Base-by-base conservation (phyloP, 53 echinoderm and acorn worm species). In the Astropecten irregularis region DNA sequence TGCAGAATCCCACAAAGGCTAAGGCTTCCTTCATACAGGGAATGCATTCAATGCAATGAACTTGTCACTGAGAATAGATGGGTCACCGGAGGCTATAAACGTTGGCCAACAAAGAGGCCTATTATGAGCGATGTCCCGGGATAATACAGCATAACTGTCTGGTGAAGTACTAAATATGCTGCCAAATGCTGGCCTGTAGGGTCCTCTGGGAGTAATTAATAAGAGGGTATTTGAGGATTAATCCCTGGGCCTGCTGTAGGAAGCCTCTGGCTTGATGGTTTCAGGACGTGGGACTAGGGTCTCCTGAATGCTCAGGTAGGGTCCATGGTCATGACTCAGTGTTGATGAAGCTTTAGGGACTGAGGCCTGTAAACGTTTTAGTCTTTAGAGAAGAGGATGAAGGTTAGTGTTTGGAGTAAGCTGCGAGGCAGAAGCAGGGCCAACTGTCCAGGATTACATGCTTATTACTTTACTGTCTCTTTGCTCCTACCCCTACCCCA, bases 121-220 rank as follows among this genome's bases (percentile, higher is more conserved):
- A 71, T 71, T 71, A 51, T 34, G 20, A 50, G 52, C 31, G 16
- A 32, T 8, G 1, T 52, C 71, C 51, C 29, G 21, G 49, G 52
- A 58, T 9, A 30, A 11, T 23, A 9, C n/a, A 35, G n/a, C 33
- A 30, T 69, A 30, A 30, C 27, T 40, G 52, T 51, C 71, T 71
- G 71, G 71, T 71, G 71, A 71, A 35, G 71, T 52, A 71, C 52
- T 71, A 50, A n/a, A n/a, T n/a, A n/a, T n/a, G n/a, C n/a, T n/a
- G n/a, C n/a, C n/a, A n/a, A n/a, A 52, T 32, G 69, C 46, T 29
- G 25, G 19, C 50, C 14, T 6, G 4, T 0, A n/a, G 50, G 33
- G n/a, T 19, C 35, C 55, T 53, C 73, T 52, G 18, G 54, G 68
- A 11, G 13, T 13, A 42, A 46, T 46, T 42, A 68, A 29, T 20